A percentile compares a stretch with the other conserved stretches of the same genome.
These are phyloP conservation scores for Callinectes sapidus DNA, from an alignment of 2,888 invertebrate genomes.

Conservation along the genomic window DNA sequence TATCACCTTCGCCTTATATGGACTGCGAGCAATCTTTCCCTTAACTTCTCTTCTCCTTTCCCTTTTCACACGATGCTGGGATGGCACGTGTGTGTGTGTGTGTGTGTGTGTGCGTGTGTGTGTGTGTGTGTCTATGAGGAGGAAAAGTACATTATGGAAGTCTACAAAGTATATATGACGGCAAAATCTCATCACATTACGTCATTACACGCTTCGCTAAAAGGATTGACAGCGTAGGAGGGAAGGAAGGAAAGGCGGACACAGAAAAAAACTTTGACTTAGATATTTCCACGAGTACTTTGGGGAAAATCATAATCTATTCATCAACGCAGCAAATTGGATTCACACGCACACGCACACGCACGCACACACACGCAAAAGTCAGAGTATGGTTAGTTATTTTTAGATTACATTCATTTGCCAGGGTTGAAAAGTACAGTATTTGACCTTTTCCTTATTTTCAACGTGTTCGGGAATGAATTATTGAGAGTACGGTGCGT, in stretches of 20 bases:
- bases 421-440: neutral
- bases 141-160: neutral
- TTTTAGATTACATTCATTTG: neutral
- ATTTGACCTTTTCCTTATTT: too few relatives aligned
- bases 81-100: neutral
- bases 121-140: neutral
- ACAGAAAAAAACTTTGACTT: too few relatives aligned
- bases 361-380: neutral
- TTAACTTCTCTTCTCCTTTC: neutral
- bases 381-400: neutral
- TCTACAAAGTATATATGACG: neutral
- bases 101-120: neutral
- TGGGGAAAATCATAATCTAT: neutral
- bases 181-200: neutral
- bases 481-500: neutral
- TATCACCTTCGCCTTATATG: neutral
- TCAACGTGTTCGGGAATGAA: neutral
- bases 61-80: neutral
- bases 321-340: neutral
- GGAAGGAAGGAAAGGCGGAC: neutral
- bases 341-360: neutral
- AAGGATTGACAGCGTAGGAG: neutral
- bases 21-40: neutral
- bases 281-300: too few relatives aligned
- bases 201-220: neutral